Conservation (phyloP, 2,888 invertebrate genomes). For the Cataglyphis rosenhaueri region DNA sequence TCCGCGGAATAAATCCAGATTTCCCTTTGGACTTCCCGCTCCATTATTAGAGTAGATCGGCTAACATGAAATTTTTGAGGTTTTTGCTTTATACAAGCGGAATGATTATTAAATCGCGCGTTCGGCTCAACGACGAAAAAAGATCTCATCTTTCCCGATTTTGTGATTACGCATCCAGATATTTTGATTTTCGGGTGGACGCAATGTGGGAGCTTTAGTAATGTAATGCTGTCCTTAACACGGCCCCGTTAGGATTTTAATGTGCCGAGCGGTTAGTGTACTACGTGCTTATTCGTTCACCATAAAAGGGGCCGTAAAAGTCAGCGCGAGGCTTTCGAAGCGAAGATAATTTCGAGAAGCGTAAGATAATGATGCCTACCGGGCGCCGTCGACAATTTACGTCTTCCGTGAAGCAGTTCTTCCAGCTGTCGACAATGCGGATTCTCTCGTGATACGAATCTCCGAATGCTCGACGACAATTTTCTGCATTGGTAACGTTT, state of each 20-base stretch:
- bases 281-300: constrained; percentile 51
- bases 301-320: constrained; percentile 69
- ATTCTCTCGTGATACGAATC: constrained; percentile 29
- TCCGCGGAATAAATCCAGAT: constrained; percentile 22
- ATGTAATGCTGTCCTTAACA: constrained; percentile 26
- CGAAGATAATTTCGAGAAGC: constrained; percentile 68
- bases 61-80: not conserved
- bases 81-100: not conserved
- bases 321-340: constrained; percentile 47
- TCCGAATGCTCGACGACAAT: not conserved
- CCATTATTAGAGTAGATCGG: constrained; percentile 5
- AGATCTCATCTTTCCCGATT: not conserved
- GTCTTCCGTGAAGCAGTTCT: constrained; percentile 23
- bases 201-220: not conserved
- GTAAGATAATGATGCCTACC: constrained; percentile 62
- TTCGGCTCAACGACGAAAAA: not conserved
- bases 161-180: not conserved
- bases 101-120: constrained; percentile 35
- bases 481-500: not conserved
- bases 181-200: not conserved
- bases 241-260: constrained; percentile 26
- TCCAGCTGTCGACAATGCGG: constrained; percentile 6
- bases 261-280: constrained; percentile 4
- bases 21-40: not conserved
- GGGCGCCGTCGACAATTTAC: constrained; percentile 62